Evolutionary conservation across 2,113 vertebrate genomes (phyloP).

Genomic region (Rana temporaria): DNA sequence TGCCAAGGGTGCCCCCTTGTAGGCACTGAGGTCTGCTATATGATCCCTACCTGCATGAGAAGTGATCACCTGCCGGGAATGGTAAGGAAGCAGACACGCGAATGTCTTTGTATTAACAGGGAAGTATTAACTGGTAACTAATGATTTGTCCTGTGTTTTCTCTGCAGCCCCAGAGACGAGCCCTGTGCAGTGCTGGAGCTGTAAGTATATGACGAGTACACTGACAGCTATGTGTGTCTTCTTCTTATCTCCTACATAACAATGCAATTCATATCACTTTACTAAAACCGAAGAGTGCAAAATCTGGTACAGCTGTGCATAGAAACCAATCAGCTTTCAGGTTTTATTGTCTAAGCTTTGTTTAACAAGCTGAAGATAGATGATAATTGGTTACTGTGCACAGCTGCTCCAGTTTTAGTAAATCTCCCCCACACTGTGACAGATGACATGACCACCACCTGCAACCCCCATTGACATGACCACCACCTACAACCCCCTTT

Average conservation of each 20-base stretch:
- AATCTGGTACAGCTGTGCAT: no score
- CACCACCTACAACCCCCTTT: no score
- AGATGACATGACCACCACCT: no score
- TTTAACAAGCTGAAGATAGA: no score
- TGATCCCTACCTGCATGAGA: background rate
- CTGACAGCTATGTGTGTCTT: background rate
- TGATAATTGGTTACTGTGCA: no score
- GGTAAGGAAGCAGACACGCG: background rate
- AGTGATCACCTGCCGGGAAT: background rate
- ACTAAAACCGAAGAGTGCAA: no score
- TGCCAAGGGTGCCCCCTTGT: background rate
- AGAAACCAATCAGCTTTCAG: no score
- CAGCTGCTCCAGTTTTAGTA: no score
- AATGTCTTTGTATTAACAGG: background rate
- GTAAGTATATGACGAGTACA: constrained; percentile 23
- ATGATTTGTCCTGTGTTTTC: constrained; percentile 11
- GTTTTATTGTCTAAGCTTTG: no score
- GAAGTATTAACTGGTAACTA: background rate
- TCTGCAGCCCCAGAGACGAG: constrained; percentile 26
- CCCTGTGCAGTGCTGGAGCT: constrained; percentile 34
- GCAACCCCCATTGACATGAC: no score
- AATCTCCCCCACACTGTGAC: no score
- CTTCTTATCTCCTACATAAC: background rate
- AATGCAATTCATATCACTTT: background rate
- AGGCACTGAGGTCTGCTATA: background rate